Percentiles rank a stretch among this genome's conserved stretches.
phyloP scores from a whole-genome alignment of 2,797 vertebrate species.

The Anolis apletophallus region DNA sequence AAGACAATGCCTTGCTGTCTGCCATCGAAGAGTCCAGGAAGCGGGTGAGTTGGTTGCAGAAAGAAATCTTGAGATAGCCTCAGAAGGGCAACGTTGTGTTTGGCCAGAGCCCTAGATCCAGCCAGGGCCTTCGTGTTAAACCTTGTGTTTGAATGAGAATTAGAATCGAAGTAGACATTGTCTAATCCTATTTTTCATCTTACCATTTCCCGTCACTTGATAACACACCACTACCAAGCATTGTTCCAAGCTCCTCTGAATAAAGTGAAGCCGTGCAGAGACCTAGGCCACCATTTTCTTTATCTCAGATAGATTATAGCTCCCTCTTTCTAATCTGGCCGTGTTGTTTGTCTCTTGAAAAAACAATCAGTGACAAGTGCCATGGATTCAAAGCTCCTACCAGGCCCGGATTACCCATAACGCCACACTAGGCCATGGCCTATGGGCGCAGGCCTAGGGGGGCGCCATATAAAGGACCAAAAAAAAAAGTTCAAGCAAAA shows the following conservation, averaged over 20 bases:
- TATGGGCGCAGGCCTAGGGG: too few relatives aligned
- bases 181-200: not conserved
- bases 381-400: too few relatives aligned
- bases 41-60: slow-evolving; percentile 83
- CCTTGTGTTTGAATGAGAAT: not conserved
- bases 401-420: too few relatives aligned
- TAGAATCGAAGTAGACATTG: not conserved
- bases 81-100: not conserved
- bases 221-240: not conserved
- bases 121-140: not conserved
- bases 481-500: too few relatives aligned
- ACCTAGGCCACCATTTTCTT: too few relatives aligned
- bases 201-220: not conserved
- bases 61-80: not conserved
- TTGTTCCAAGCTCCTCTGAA: not conserved
- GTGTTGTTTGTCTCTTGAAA: too few relatives aligned
- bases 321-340: not conserved
- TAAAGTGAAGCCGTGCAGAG: not conserved
- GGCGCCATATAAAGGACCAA: too few relatives aligned
- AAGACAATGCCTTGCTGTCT: slow-evolving; percentile 96
- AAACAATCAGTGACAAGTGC: too few relatives aligned
- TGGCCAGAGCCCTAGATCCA: not conserved
- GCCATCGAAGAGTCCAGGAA: slow-evolving; percentile 97
- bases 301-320: too few relatives aligned
- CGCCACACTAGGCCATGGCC: too few relatives aligned